phyloP scores from a whole-genome alignment of 2,113 vertebrate genomes.

The Anthoscopus minutus region DNA sequence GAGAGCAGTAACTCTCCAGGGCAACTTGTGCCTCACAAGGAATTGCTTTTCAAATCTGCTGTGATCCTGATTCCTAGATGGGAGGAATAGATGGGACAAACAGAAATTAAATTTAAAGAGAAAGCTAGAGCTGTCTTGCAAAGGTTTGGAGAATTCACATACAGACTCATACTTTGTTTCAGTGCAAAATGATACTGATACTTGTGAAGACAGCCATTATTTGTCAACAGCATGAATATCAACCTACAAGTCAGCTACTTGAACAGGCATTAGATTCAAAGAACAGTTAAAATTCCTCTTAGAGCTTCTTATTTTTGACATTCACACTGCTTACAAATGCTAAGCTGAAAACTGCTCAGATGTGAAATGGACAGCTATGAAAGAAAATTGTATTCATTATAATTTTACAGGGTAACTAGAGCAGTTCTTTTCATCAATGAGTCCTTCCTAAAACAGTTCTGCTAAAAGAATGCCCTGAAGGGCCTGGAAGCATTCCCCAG shows the following conservation, averaged over 20 bases:
- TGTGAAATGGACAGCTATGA: not conserved
- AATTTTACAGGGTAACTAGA: constrained; percentile 31
- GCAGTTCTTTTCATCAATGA: constrained; percentile 49
- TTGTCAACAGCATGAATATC: not conserved
- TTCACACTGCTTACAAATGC: not conserved
- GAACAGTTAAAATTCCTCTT: not conserved
- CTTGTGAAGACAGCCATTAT: not conserved
- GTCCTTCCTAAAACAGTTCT: not conserved
- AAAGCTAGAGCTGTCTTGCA: not conserved
- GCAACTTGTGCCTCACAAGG: not conserved
- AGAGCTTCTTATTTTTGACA: constrained; percentile 9
- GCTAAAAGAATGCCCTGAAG: not conserved
- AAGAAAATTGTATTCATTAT: constrained; percentile 22
- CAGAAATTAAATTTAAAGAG: not conserved
- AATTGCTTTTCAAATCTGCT: not conserved
- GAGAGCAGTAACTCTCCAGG: not conserved
- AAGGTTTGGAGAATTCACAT: not conserved
- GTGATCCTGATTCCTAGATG: not conserved
- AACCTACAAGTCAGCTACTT: not conserved
- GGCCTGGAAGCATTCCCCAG: constrained; percentile 7
- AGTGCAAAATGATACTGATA: not conserved
- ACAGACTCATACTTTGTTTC: not conserved
- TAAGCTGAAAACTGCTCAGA: constrained; percentile 9
- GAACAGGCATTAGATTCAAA: not conserved
- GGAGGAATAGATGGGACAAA: not conserved